phyloP scores from a whole-genome alignment of 2,888 invertebrate species.

The Caenorhabditis panamensis region DNA sequence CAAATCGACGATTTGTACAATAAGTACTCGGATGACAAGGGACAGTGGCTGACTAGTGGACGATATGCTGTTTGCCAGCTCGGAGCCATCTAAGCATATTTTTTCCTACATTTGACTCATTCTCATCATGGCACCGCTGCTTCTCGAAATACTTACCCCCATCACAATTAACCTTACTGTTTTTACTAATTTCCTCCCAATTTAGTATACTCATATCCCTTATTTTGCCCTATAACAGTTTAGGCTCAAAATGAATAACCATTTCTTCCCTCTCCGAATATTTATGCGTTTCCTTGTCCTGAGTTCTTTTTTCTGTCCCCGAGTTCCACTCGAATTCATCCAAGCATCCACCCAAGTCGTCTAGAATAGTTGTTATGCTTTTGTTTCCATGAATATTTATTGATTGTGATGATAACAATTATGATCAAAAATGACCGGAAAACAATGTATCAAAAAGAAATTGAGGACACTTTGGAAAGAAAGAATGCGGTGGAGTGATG shows the following conservation, averaged over 20 bases:
- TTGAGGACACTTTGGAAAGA: conserved; percentile 20
- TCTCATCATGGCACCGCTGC: background rate
- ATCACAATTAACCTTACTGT: background rate
- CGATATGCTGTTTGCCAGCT: conserved; percentile 74
- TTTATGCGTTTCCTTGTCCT: conserved; percentile 13
- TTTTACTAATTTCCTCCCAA: background rate
- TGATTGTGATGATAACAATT: conserved; percentile 8
- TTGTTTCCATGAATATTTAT: conserved; percentile 2
- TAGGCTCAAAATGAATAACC: conserved; percentile 5
- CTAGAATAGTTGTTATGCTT: background rate
- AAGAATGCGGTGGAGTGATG: background rate
- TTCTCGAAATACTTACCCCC: background rate
- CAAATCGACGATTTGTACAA: conserved; percentile 19
- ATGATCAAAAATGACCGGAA: conserved; percentile 11
- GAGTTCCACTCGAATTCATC: background rate
- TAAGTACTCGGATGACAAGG: conserved; percentile 58
- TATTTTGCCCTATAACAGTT: background rate
- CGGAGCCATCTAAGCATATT: conserved; percentile 27
- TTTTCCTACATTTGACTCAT: background rate
- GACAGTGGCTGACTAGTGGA: conserved; percentile 75
- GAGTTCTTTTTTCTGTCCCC: background rate
- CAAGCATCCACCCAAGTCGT: background rate
- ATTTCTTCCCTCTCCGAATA: background rate
- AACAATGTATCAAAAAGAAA: background rate
- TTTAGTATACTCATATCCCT: conserved; percentile 8